These are phyloP conservation scores for Pachycephus smyrnensis DNA, from an alignment of 2,888 invertebrate species.

Conservation along the genomic window DNA sequence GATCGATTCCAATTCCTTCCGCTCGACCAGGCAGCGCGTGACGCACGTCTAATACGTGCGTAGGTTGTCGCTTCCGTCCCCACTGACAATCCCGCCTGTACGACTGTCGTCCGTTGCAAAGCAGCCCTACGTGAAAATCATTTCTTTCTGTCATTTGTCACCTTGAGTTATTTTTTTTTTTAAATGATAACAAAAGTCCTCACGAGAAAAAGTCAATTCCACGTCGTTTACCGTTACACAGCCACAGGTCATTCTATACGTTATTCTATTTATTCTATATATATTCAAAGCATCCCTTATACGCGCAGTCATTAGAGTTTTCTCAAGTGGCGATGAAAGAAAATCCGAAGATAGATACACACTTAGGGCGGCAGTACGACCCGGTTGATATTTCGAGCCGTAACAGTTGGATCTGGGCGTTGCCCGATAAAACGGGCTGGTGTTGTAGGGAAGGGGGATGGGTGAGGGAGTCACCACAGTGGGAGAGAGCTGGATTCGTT, in stretches of 20 bases:
- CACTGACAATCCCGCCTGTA: neutral
- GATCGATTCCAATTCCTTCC: neutral
- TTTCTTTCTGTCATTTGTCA: neutral
- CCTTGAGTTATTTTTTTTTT: neutral
- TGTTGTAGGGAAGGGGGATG: constrained; percentile 8
- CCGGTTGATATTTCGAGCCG: neutral
- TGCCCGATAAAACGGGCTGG: constrained; percentile 30
- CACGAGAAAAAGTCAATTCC: neutral
- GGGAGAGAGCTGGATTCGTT: constrained; percentile 30
- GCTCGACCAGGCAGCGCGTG: neutral
- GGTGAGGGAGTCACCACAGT: neutral
- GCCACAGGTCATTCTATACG: neutral
- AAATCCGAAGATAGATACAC: neutral
- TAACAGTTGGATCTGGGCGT: constrained; percentile 27
- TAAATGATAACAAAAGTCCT: neutral
- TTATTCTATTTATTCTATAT: neutral
- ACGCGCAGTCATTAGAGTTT: neutral
- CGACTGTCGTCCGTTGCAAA: neutral
- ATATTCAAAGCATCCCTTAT: neutral
- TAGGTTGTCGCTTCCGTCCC: neutral
- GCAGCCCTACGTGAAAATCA: neutral
- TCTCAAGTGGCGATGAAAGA: neutral
- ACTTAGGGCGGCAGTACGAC: neutral
- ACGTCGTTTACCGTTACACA: neutral
- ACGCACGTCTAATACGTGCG: neutral